Evolutionary conservation across 2,113 vertebrate species (phyloP), one percentile per base, ranked within the genome.

Genomic region (Tiliqua scincoides): DNA sequence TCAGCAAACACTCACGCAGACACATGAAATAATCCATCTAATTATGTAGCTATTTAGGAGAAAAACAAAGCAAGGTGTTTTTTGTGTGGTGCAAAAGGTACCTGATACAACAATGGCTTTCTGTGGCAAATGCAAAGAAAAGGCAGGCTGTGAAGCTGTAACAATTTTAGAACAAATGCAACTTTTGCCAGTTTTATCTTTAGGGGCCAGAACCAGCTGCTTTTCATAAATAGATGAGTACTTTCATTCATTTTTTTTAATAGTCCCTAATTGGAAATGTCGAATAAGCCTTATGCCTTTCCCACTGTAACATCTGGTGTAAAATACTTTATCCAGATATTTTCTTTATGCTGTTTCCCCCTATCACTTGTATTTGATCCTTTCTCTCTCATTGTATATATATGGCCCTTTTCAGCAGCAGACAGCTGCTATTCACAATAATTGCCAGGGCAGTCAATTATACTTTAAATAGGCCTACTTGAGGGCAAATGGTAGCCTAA

Each of bases 361-460:
- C 94, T 95, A 92, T 94, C 91, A 84, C 93, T 88, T 93, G 94
- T 91, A 96, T 96, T 96, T 97, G 95, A 96, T 96, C 94, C 95
- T 95, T 93, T 97, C 91, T 96, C 84, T 93, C 86, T 94, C 93
- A 95, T 96, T 96, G 93, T 95, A 97, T 96, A 96, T 95, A 94
- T 95, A 80, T 89, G 89, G 94, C 94, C 57, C 86, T 95, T 94
- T 93, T 76, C 87, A 95, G 92, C 89, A 93, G 90, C 93, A 96
- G 95, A 96, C 97, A 97, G 96, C 96, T 97, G 97, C 97, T 96
- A 94, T 97, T 97, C 96, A 96, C 95, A 96, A 91, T 97, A 97
- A 97, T 97, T 97, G 96, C 95, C 84, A 85, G 94, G 95, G 93
- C 95, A 96, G 95, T 96, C 96, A 97, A 97, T 97, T 97, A 97